Evolutionary conservation across 2,797 vertebrate species (phyloP).

Genomic region (Scomberomorus guttatus): DNA sequence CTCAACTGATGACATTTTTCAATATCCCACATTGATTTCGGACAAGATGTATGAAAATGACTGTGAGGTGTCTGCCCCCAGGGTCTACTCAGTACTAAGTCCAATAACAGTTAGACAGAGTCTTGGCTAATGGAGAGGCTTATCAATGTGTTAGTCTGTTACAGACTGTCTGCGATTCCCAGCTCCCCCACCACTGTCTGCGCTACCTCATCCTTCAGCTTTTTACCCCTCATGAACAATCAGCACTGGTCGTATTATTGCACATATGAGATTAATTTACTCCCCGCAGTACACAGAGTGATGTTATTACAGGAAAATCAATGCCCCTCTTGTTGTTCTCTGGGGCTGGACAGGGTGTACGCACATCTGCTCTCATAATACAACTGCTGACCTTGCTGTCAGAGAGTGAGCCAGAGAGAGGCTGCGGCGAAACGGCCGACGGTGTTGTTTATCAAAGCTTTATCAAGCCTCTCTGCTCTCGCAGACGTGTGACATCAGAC

Average conservation of each 20-base stretch:
- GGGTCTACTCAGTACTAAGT: conserved; percentile 76
- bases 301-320: conserved; percentile 86
- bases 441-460: conserved; percentile 81
- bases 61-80: conserved; percentile 61
- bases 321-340: conserved; percentile 84
- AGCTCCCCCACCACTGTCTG: conserved; percentile 25
- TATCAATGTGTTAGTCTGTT: conserved; percentile 67
- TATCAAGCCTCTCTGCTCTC: conserved; percentile 74
- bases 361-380: conserved; percentile 85
- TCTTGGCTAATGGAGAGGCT: conserved; percentile 71
- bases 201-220: conserved; percentile 49
- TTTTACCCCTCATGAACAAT: conserved; percentile 78
- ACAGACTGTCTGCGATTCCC: conserved; percentile 49
- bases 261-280: conserved; percentile 84
- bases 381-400: conserved; percentile 87
- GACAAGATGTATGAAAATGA: conserved; percentile 71
- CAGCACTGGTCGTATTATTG: conserved; percentile 79
- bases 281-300: conserved; percentile 75
- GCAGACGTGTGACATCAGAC: conserved; percentile 73
- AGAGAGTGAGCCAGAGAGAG: conserved; percentile 73
- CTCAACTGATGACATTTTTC: conserved; percentile 60
- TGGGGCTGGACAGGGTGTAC: conserved; percentile 74
- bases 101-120: conserved; percentile 77
- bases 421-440: conserved; percentile 69
- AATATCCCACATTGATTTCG: conserved; percentile 75